Evolutionary conservation across 2,888 invertebrate genomes (phyloP).

Genomic region (Branchellion lobata): DNA sequence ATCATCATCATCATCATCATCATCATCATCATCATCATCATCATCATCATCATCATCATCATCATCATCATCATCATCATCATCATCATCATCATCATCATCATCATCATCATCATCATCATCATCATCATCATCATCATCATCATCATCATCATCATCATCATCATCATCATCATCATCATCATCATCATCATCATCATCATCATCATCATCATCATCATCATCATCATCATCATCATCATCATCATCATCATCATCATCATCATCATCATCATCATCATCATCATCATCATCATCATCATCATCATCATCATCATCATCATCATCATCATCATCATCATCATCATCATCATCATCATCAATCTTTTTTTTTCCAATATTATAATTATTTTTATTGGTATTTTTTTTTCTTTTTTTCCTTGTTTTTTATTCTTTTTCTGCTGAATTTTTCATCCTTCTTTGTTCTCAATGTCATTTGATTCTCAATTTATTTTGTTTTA

Average conservation of each 20-base stretch:
- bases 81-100: conserved; percentile 41
- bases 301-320: conserved; percentile 17
- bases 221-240: conserved; percentile 13
- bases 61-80: conserved; percentile 37
- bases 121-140: not conserved
- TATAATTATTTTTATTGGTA: too few species aligned
- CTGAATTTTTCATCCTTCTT: not conserved
- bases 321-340: conserved; percentile 12
- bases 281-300: not conserved
- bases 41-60: conserved; percentile 38
- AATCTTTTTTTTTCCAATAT: too few species aligned
- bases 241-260: conserved; percentile 20
- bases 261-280: conserved; percentile 13
- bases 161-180: not conserved
- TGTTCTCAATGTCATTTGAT: too few species aligned
- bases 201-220: conserved; percentile 4
- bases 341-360: too few species aligned
- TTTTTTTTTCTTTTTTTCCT: too few species aligned
- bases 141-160: not conserved
- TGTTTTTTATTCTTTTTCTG: too few species aligned
- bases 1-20: conserved; percentile 33
- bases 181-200: conserved; percentile 20
- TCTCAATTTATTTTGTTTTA: too few species aligned
- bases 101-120: conserved; percentile 31
- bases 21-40: conserved; percentile 40